Conservation (phyloP, 2,797 vertebrate species). For the Eospalax fontanierii region DNA sequence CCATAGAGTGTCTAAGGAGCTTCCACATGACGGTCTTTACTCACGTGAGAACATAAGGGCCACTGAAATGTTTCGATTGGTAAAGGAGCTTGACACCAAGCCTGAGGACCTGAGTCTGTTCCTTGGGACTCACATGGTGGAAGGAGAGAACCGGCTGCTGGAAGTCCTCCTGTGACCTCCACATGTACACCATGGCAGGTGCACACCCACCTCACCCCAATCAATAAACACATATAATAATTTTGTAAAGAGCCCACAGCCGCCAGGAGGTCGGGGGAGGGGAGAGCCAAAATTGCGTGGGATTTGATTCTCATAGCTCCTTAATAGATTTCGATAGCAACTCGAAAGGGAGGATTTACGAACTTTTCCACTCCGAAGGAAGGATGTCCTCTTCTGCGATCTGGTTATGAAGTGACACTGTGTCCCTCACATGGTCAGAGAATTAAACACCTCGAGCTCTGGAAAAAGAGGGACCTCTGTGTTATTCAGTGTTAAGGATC, state of each 20-base stretch:
- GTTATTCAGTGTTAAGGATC: constrained; percentile 9
- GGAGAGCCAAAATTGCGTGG: constrained; percentile 38
- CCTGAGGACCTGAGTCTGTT: not conserved
- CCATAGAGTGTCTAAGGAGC: not conserved
- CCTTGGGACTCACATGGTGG: not conserved
- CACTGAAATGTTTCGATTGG: too few species aligned
- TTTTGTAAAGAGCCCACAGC: too few species aligned
- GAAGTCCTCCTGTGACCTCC: not conserved
- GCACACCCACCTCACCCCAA: too few species aligned
- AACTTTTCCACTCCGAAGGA: constrained; percentile 28
- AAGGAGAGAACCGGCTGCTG: not conserved
- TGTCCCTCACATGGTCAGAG: not conserved
- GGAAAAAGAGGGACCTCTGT: not conserved
- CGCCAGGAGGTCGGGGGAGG: too few species aligned
- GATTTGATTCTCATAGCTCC: constrained; percentile 51
- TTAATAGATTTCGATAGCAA: constrained; percentile 30
- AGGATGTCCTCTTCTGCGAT: not conserved
- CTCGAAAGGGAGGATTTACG: constrained; percentile 50
- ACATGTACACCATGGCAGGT: not conserved
- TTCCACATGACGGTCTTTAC: too few species aligned
- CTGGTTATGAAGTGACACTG: constrained; percentile 15
- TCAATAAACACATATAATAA: too few species aligned
- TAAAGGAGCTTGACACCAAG: too few species aligned
- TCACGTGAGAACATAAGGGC: too few species aligned
- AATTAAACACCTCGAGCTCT: not conserved